Conservation (phyloP, 2,113 vertebrate genomes). For the Cervus canadensis region DNA sequence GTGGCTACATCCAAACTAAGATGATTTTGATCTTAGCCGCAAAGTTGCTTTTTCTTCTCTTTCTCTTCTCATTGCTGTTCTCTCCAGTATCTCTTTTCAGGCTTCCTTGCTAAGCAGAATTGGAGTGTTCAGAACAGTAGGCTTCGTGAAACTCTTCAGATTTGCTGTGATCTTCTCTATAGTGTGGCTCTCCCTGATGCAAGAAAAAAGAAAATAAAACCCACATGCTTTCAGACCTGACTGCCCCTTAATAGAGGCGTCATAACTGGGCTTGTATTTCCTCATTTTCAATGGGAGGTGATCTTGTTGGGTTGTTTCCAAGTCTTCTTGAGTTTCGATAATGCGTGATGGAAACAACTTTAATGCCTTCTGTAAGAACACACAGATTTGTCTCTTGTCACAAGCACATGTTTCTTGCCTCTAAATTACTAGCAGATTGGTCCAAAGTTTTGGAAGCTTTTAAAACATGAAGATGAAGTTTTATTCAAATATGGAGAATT, state of each 20-base stretch:
- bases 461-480: not conserved
- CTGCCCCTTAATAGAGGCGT: not conserved
- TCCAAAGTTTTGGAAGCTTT: not conserved
- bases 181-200: not conserved
- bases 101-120: not conserved
- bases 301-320: not conserved
- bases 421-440: not conserved
- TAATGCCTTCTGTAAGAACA: not conserved
- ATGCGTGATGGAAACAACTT: not conserved
- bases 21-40: not conserved
- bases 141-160: not conserved
- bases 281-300: not conserved
- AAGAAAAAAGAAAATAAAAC: not conserved
- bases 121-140: not conserved
- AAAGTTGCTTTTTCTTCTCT: not conserved
- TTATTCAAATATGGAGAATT: not conserved
- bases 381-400: not conserved
- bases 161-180: not conserved
- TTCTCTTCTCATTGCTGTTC: not conserved
- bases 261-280: not conserved
- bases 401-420: not conserved
- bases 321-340: not conserved
- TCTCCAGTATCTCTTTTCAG: not conserved
- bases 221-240: not conserved
- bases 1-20: not conserved